Evolutionary conservation across 2,113 vertebrate species (phyloP).

Genomic region (Maccullochella peelii): DNA sequence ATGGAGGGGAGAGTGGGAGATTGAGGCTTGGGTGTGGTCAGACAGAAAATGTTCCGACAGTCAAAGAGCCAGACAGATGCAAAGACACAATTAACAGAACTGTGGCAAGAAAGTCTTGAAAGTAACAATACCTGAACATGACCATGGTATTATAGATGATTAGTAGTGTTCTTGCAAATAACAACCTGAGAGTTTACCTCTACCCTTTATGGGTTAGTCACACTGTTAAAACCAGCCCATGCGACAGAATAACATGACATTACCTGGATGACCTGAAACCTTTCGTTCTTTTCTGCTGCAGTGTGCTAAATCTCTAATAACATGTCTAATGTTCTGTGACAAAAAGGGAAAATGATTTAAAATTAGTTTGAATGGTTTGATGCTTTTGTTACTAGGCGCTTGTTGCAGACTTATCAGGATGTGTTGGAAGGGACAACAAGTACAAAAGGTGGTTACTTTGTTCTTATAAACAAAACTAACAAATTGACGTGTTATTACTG

Average conservation of each 20-base stretch:
- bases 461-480: background rate
- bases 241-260: constrained; percentile 43
- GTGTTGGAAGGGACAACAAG: background rate
- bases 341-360: background rate
- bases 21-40: constrained; percentile 27
- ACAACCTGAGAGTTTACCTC: background rate
- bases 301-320: constrained; percentile 43
- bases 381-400: background rate
- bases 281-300: constrained; percentile 29
- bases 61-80: constrained; percentile 22
- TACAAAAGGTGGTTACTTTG: background rate
- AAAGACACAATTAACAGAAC: background rate
- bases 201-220: constrained; percentile 15
- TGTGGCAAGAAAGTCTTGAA: background rate
- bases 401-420: background rate
- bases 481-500: background rate
- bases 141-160: background rate
- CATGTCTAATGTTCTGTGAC: constrained; percentile 35
- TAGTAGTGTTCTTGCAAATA: background rate
- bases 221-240: background rate
- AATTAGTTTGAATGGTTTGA: background rate
- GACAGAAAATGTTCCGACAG: background rate
- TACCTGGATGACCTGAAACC: constrained; percentile 26
- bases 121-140: background rate
- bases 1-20: background rate